A percentile compares a stretch with the other conserved stretches of the same genome.
phyloP scores from a whole-genome alignment of 2,888 invertebrate species.

The Atherix ibis region DNA sequence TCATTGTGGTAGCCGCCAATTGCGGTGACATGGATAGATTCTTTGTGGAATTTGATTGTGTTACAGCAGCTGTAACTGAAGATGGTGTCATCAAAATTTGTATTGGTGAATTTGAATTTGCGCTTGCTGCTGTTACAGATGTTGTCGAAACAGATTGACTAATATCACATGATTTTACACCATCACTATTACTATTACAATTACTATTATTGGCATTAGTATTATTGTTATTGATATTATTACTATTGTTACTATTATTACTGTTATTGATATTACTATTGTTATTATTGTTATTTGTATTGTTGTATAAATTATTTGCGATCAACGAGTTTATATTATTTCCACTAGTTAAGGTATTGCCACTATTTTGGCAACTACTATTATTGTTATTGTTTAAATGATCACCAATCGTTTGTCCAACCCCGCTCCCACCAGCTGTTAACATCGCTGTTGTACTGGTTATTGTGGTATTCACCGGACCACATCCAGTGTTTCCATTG shows the following conservation, averaged over 20 bases:
- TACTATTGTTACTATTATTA: not conserved
- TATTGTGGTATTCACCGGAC: conserved; percentile 10
- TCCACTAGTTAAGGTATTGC: too few species aligned
- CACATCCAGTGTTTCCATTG: conserved; percentile 3
- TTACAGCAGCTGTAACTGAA: conserved; percentile 5
- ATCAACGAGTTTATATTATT: conserved; percentile 5
- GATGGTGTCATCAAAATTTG: conserved; percentile 6
- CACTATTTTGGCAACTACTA: conserved; percentile 8
- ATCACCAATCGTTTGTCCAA: conserved; percentile 2
- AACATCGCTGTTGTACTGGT: conserved; percentile 12
- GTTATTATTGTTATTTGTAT: conserved; percentile 7
- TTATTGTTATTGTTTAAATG: conserved; percentile 3
- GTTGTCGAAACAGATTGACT: too few species aligned
- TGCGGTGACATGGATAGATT: conserved; percentile 7
- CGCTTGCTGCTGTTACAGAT: too few species aligned
- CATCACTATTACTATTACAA: too few species aligned
- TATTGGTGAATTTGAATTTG: too few species aligned
- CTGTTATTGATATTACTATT: too few species aligned
- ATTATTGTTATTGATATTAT: too few species aligned
- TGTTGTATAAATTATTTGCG: conserved; percentile 7
- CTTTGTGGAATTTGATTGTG: not conserved
- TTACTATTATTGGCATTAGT: too few species aligned
- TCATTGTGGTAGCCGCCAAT: conserved; percentile 7
- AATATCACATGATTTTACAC: too few species aligned
- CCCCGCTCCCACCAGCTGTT: conserved; percentile 16